Conservation (phyloP, 2,113 vertebrate species). For the Rhombomys opimus region DNA sequence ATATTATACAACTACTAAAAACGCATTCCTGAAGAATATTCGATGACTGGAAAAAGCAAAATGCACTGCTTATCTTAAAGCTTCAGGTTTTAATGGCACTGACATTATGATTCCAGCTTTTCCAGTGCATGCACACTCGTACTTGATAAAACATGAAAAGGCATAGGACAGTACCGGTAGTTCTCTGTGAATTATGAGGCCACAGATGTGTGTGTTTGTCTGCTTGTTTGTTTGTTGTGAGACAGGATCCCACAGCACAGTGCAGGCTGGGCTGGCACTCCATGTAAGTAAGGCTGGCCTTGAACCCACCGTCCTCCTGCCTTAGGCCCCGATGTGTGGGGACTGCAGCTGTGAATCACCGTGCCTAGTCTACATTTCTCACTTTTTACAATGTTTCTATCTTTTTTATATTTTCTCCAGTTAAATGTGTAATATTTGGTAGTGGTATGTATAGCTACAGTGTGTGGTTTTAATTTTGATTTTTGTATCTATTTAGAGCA, state of each 20-base stretch:
- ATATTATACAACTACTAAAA: neutral
- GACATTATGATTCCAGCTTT: neutral
- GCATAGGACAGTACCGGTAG: neutral
- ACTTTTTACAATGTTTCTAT: neutral
- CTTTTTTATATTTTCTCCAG: neutral
- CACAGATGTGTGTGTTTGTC: neutral
- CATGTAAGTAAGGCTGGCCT: neutral
- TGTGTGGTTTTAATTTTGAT: neutral
- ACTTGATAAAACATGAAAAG: constrained; percentile 27
- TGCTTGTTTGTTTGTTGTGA: neutral
- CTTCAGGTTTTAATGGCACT: neutral
- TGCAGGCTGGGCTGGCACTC: neutral
- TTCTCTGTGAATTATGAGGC: neutral
- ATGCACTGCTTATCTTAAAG: constrained; percentile 23
- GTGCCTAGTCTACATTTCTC: neutral
- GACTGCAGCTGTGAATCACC: neutral
- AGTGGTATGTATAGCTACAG: neutral
- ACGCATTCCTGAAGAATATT: neutral
- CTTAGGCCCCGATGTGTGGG: neutral
- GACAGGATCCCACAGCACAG: neutral
- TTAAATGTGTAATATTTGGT: constrained; percentile 11
- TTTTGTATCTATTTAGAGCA: too few species aligned
- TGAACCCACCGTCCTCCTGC: neutral
- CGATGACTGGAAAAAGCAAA: constrained; percentile 9
- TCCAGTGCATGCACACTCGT: neutral